Percentiles rank a stretch among this genome's conserved stretches.
Evolutionary conservation across 2,888 invertebrate genomes (phyloP).

Genomic region (Drosophila barbarae): DNA sequence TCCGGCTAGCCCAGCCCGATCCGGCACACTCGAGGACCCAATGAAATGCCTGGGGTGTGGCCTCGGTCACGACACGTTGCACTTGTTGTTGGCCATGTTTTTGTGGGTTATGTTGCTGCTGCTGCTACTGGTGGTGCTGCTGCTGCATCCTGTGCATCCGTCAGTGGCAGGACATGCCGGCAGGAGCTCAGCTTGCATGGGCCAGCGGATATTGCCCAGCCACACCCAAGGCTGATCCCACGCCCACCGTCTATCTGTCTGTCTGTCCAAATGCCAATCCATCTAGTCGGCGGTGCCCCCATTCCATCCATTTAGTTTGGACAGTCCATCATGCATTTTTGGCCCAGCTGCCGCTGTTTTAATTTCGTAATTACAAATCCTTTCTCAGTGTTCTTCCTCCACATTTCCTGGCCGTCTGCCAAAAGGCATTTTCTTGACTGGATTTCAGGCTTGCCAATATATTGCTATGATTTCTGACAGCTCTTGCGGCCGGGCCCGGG

Average conservation of each 20-base stretch:
- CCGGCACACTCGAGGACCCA: slow-evolving; percentile 29
- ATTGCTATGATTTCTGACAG: slow-evolving; percentile 66
- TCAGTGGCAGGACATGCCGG: slow-evolving; percentile 46
- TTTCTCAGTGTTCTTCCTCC: slow-evolving; percentile 37
- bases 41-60: slow-evolving; percentile 53
- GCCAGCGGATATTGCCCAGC: slow-evolving; percentile 36
- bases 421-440: slow-evolving; percentile 32
- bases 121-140: slow-evolving; percentile 10
- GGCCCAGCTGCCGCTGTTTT: slow-evolving; percentile 65
- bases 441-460: slow-evolving; percentile 51
- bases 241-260: slow-evolving; percentile 10
- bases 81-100: slow-evolving; percentile 35
- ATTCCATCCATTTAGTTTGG: slow-evolving; percentile 63
- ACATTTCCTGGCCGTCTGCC: slow-evolving; percentile 52
- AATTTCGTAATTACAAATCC: slow-evolving; percentile 71
- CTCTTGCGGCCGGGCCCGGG: slow-evolving; percentile 41
- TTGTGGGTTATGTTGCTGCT: slow-evolving; percentile 24
- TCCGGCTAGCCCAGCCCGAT: slow-evolving; percentile 1
- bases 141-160: slow-evolving; percentile 51
- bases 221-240: slow-evolving; percentile 57
- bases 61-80: slow-evolving; percentile 61
- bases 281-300: slow-evolving; percentile 41
- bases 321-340: slow-evolving; percentile 66
- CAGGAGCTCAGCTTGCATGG: slow-evolving; percentile 35
- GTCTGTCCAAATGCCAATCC: slow-evolving; percentile 50